Percentiles rank a stretch among this genome's conserved stretches.
Evolutionary conservation across 2,888 invertebrate genomes (phyloP).

Genomic region (Unio delphinus): DNA sequence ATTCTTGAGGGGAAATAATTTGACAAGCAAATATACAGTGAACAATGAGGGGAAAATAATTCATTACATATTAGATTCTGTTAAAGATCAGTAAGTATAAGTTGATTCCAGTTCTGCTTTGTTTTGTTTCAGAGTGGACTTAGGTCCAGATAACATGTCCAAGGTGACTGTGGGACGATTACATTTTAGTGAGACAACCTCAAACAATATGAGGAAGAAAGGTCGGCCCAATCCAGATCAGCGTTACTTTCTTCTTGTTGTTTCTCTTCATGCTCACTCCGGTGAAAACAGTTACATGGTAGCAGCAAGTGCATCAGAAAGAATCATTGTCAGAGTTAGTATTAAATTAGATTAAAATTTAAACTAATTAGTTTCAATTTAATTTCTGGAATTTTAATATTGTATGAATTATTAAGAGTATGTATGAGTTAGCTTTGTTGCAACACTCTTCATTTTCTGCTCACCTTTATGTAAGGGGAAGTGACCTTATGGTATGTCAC

Average conservation of each 20-base stretch:
- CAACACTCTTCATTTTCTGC: too few relatives aligned
- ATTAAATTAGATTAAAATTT: background rate
- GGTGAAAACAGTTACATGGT: slow-evolving; percentile 78
- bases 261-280: slow-evolving; percentile 91
- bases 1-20: too few relatives aligned
- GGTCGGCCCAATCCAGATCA: slow-evolving; percentile 99
- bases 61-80: too few relatives aligned
- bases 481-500: too few relatives aligned
- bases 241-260: slow-evolving; percentile 95
- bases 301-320: slow-evolving; percentile 90
- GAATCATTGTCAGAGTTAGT: slow-evolving; percentile 94
- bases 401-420: too few relatives aligned
- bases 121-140: slow-evolving; percentile 72
- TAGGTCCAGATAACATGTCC: slow-evolving; percentile 78
- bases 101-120: too few relatives aligned
- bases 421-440: too few relatives aligned
- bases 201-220: slow-evolving; percentile 99
- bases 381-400: too few relatives aligned
- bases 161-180: slow-evolving; percentile 89
- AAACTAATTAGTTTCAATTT: background rate
- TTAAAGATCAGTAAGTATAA: too few relatives aligned
- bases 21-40: too few relatives aligned
- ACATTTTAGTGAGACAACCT: slow-evolving; percentile 98
- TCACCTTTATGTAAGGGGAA: too few relatives aligned
- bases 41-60: too few relatives aligned